Percentiles rank a stretch among this genome's conserved stretches.
phyloP scores from a whole-genome alignment of 2,113 vertebrate genomes.

The Tragelaphus buxtoni region DNA sequence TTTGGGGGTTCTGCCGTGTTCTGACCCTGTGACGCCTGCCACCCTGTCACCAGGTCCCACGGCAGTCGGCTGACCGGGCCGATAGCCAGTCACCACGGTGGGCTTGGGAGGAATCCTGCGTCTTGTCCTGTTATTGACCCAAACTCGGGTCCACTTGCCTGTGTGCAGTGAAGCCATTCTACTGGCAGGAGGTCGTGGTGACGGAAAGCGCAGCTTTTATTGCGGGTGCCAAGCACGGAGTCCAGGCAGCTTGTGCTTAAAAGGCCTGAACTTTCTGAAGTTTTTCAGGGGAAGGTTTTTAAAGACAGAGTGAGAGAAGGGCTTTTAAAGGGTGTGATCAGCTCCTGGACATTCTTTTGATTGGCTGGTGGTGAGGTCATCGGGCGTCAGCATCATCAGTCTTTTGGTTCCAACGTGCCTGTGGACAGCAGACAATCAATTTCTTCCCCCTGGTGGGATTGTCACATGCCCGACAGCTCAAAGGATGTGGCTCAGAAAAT shows the following conservation, averaged over 20 bases:
- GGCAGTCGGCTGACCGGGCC: background rate
- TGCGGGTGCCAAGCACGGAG: background rate
- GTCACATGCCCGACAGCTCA: background rate
- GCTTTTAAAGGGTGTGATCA: background rate
- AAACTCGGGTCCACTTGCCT: background rate
- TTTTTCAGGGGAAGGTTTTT: background rate
- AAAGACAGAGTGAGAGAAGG: background rate
- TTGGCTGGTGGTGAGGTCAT: background rate
- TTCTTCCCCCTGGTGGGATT: background rate
- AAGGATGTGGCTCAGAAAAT: background rate
- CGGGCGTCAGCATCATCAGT: accelerated
- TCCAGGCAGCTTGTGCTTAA: background rate
- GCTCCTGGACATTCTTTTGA: background rate
- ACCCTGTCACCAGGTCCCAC: accelerated
- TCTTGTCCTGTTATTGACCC: background rate
- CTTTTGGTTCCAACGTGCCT: background rate
- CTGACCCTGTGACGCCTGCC: background rate
- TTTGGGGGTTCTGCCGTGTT: background rate
- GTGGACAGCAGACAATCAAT: background rate
- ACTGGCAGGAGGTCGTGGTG: background rate
- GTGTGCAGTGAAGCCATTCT: background rate
- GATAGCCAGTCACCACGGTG: accelerated
- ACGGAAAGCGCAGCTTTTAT: background rate
- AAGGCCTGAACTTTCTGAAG: background rate
- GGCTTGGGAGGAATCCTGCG: background rate